These are phyloP conservation scores for Macrotus californicus DNA, from an alignment of 2,113 vertebrate species.

Conservation along the genomic window DNA sequence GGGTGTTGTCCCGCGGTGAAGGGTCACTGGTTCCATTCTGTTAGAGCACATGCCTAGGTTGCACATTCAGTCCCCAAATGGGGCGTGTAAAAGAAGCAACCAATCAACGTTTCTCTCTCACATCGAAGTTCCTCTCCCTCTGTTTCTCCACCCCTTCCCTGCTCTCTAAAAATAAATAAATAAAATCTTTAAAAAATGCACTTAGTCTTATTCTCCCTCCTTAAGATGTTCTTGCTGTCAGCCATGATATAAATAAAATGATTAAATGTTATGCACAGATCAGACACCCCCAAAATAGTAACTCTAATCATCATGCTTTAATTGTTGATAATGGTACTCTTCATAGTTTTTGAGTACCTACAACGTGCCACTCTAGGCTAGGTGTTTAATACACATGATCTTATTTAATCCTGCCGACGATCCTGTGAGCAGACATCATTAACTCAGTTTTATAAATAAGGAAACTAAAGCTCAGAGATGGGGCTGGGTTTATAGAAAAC, in stretches of 20 bases:
- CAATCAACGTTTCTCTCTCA: no score
- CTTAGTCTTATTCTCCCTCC: not conserved
- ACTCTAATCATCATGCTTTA: not conserved
- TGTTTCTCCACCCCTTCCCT: no score
- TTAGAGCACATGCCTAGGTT: no score
- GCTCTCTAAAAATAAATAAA: no score
- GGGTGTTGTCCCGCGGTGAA: no score
- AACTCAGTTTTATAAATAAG: not conserved
- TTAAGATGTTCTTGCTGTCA: not conserved
- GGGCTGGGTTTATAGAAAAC: not conserved
- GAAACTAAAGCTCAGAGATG: not conserved
- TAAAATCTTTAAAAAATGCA: not conserved
- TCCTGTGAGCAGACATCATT: not conserved
- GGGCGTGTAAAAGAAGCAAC: no score
- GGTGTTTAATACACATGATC: not conserved
- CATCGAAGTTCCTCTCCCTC: no score
- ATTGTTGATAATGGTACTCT: not conserved
- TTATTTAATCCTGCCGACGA: not conserved
- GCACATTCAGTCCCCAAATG: no score
- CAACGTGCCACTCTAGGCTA: not conserved
- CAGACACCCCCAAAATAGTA: not conserved
- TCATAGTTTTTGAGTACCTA: not conserved
- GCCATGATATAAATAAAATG: not conserved
- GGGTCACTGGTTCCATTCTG: no score
- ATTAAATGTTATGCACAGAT: not conserved